Base-by-base conservation (phyloP, 2,113 vertebrate genomes). In the Salvelinus fontinalis region DNA sequence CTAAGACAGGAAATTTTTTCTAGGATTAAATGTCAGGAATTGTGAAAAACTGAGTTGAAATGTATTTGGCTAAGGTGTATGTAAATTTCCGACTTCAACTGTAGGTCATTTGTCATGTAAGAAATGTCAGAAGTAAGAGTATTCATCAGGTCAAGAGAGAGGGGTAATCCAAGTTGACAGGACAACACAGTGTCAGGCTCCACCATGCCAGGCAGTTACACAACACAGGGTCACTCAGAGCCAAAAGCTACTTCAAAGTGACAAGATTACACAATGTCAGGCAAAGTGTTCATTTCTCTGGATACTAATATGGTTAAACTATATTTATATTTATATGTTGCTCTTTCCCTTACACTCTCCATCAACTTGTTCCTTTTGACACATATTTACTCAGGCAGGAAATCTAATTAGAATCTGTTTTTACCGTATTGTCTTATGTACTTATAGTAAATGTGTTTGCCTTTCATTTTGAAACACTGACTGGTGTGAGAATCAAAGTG, bases 361-460 rank as follows among this genome's bases (percentile, higher is more conserved):
- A 22, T 76, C 29, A 60, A 70, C 29, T 70, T 69, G 27, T 12
- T 22, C 64, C 51, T 67, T 68, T 67, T 27, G 59, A 79, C 62
- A 74, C 59, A 62, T 79, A 76, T 86, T 83, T 77, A 39, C 31
- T n/a, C 22, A 48, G 73, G 76, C 57, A 77, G 74, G 74, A 74
- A 79, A 81, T 79, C 64, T 59, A 85, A 85, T 87, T 85, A 87
- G 74, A 87, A 83, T 83, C 75, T 81, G 79, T 86, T 85, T 76
- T 83, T 80, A 83, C 78, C 80, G 62, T 79, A 86, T 83, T 73
- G 34, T 72, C 74, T 84, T 78, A 76, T 83, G 75, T 81, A 72
- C 77, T 83, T 75, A 77, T 70, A 83, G 64, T 70, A 76, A 84
- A 82, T 79, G 74, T 87, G 79, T 85, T 84, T 87, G 79, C 74